phyloP scores from a whole-genome alignment of 2,113 vertebrate species.

The Rissa tridactyla region DNA sequence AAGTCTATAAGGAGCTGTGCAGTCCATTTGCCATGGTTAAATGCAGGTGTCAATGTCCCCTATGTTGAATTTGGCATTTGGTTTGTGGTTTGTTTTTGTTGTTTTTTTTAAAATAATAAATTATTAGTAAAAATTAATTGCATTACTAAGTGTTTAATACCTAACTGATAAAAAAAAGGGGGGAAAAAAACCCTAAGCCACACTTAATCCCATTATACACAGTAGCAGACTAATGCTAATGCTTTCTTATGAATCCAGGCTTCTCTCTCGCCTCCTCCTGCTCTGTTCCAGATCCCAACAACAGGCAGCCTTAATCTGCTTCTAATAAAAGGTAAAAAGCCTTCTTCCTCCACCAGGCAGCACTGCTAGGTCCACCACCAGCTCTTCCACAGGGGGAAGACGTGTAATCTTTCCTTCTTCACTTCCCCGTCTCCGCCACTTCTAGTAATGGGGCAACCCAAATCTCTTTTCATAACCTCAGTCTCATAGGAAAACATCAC shows the following conservation, averaged over 20 bases:
- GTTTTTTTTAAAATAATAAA: neutral
- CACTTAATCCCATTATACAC: conserved; percentile 11
- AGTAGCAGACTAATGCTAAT: neutral
- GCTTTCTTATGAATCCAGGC: neutral
- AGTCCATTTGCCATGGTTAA: neutral
- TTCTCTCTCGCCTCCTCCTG: neutral
- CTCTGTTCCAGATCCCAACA: neutral
- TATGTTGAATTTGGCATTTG: neutral
- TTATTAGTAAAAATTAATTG: neutral
- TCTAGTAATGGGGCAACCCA: neutral
- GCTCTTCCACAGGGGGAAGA: neutral
- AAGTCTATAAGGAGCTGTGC: neutral
- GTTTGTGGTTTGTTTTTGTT: too few relatives aligned
- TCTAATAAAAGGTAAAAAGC: conserved; percentile 1
- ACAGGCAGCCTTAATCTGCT: neutral
- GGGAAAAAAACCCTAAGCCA: fast-evolving
- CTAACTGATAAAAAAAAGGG: neutral
- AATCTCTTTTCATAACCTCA: neutral
- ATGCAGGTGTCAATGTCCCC: neutral
- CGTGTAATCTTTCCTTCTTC: neutral
- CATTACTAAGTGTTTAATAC: neutral
- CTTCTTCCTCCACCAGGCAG: neutral
- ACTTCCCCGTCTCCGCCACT: neutral
- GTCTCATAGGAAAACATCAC: neutral
- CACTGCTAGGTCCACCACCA: neutral